Percentiles rank a stretch among this genome's conserved stretches.
Conservation (phyloP, 2,113 vertebrate genomes). For the Geothlypis trichas region DNA sequence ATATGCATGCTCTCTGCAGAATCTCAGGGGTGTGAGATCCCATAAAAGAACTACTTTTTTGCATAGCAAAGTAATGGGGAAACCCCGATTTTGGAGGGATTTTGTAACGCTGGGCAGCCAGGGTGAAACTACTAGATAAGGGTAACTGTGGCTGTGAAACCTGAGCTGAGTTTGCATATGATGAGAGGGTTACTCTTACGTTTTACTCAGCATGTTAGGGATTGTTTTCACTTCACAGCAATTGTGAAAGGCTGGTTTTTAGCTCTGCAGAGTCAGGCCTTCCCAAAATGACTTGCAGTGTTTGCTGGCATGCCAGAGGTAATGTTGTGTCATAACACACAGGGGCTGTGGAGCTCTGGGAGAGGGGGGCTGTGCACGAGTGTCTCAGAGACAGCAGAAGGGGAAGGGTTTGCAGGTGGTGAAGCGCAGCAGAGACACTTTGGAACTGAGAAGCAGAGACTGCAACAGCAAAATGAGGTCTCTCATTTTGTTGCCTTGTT, state of each 20-base stretch:
- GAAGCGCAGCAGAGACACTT: fast-evolving
- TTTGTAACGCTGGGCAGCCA: background rate
- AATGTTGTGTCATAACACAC: background rate
- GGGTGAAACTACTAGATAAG: background rate
- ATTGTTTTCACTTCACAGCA: constrained; percentile 12
- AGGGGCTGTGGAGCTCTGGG: background rate
- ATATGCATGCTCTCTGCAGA: background rate
- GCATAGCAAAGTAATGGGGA: constrained; percentile 39
- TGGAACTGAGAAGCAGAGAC: background rate
- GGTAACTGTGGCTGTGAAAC: background rate
- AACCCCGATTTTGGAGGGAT: background rate
- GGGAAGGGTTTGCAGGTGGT: background rate
- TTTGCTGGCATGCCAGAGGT: background rate
- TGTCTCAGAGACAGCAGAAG: fast-evolving
- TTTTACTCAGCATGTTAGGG: constrained; percentile 27
- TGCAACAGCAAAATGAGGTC: background rate
- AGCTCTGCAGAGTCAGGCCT: background rate
- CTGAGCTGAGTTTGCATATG: constrained; percentile 20
- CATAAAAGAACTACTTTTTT: constrained; percentile 36
- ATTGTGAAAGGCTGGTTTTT: background rate
- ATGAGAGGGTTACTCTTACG: background rate
- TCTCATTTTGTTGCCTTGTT: too few relatives aligned
- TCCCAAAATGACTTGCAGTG: background rate
- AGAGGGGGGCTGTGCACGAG: fast-evolving
- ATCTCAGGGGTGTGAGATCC: background rate